Base-by-base conservation (phyloP, 2,888 invertebrate genomes). In the Xiphydria camelus region DNA sequence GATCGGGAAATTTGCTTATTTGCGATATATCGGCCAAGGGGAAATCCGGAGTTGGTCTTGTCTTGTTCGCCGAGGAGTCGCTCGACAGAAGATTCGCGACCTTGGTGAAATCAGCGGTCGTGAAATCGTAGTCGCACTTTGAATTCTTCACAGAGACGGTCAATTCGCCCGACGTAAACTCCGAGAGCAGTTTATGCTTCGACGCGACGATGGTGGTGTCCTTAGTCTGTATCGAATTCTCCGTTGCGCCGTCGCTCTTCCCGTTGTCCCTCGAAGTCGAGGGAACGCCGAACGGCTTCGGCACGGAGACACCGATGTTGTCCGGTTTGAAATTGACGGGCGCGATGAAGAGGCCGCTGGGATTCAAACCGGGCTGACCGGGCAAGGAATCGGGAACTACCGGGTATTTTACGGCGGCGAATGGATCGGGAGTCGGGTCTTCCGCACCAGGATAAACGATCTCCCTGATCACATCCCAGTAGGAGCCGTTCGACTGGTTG, bases 381-480 rank as follows among this genome's bases (percentile, higher is more conserved):
- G n/a, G n/a, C n/a, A n/a, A n/a, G n/a, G n/a, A n/a, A n/a, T n/a
- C 90, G 0, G 88, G 86, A 22, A 86, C 75, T 40, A 86, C 77
- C 32, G 80, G 86, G 63, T 87, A 86, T 39, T 87, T 75, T 41
- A 87, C 84, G 64, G 81, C 83, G 17, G 82, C 81, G 7, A 84
- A 78, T 62, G 75, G 80, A 3, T 80, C 78, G 4, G 80, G 76
- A 29, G 79, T 77, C 1, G 67, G 62, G 52, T 87, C 86, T 37
- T 85, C 85, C n/a, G 84, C 79, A 40, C 85, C 85, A 59, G 87
- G 87, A 25, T 87, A 88, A 38, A 91, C 77, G 64, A 88, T 83
- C 51, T 88, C 88, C 39, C 86, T 82, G 44, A 91, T 85, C 65
- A 86, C 87, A 63, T 87, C 85, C 91, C 91, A 91, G 25, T 91